A percentile compares a stretch with the other conserved stretches of the same genome.
These are phyloP conservation scores for Desmodus rotundus DNA, from an alignment of 2,113 vertebrate species.

Conservation along the genomic window DNA sequence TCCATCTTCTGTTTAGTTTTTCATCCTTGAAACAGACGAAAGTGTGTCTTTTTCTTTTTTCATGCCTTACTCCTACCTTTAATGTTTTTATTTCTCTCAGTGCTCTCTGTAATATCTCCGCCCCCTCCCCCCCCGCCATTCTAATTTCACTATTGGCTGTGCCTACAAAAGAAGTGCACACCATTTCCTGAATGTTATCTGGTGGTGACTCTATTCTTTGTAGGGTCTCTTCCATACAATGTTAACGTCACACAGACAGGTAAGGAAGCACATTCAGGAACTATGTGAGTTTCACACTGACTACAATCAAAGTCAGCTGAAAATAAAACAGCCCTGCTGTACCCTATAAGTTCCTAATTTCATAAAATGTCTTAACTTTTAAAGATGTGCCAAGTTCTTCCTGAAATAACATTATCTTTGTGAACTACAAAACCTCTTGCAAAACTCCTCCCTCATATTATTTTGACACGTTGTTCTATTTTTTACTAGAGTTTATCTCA, in stretches of 20 bases:
- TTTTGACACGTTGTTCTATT: not conserved
- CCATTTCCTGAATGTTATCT: not conserved
- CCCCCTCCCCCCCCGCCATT: not conserved
- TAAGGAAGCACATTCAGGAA: not conserved
- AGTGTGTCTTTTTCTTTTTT: not conserved
- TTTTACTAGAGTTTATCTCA: not conserved
- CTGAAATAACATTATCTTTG: not conserved
- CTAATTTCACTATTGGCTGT: not conserved
- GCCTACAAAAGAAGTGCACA: not conserved
- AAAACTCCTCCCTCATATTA: not conserved
- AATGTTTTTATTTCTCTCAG: not conserved
- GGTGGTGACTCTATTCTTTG: not conserved
- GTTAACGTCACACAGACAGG: not conserved
- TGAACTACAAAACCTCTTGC: not conserved
- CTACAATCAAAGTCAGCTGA: not conserved
- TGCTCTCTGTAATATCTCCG: not conserved
- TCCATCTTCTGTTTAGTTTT: not conserved
- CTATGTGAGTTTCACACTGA: not conserved
- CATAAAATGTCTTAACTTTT: not conserved
- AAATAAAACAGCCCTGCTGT: not conserved
- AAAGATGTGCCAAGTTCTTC: not conserved
- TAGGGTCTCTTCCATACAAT: not conserved
- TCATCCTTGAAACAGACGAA: not conserved
- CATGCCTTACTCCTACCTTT: not conserved
- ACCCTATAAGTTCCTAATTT: not conserved